These are phyloP conservation scores for Drosophila mercatorum DNA, from an alignment of 2,888 invertebrate species.

Conservation along the genomic window DNA sequence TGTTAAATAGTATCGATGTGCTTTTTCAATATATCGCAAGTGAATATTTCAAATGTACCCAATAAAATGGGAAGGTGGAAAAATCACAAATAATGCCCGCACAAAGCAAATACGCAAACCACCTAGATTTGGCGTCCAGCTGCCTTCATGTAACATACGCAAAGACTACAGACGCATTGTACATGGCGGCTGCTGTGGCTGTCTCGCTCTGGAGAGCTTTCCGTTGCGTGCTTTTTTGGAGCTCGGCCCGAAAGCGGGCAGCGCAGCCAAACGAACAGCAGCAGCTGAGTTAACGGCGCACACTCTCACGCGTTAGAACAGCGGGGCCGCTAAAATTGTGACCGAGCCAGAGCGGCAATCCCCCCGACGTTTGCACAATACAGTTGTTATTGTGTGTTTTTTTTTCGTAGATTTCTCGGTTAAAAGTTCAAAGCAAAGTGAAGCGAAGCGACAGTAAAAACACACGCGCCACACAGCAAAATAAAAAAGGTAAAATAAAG, in stretches of 20 bases:
- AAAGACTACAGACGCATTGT: neutral
- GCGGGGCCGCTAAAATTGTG: slow-evolving; percentile 56
- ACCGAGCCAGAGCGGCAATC: slow-evolving; percentile 49
- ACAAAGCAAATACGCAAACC: neutral
- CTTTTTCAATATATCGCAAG: neutral
- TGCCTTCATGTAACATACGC: neutral
- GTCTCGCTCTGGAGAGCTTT: slow-evolving; percentile 51
- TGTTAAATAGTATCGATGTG: neutral
- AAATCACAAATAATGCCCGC: neutral
- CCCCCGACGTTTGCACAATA: slow-evolving; percentile 53
- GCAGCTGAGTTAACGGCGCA: slow-evolving; percentile 63
- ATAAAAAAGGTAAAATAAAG: slow-evolving; percentile 14
- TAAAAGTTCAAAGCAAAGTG: slow-evolving; percentile 68
- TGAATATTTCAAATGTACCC: neutral
- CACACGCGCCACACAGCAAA: slow-evolving; percentile 48
- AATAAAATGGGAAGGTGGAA: too few species aligned
- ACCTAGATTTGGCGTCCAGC: neutral
- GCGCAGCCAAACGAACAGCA: slow-evolving; percentile 47
- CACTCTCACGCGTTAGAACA: slow-evolving; percentile 64
- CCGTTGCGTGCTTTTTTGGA: slow-evolving; percentile 59
- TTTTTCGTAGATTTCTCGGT: slow-evolving; percentile 61
- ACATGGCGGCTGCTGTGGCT: slow-evolving; percentile 19
- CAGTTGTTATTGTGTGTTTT: slow-evolving; percentile 13
- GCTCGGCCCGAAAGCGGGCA: slow-evolving; percentile 58
- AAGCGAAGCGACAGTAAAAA: slow-evolving; percentile 50